Conservation (phyloP, 2,797 vertebrate species). For the Sylvia borin region DNA sequence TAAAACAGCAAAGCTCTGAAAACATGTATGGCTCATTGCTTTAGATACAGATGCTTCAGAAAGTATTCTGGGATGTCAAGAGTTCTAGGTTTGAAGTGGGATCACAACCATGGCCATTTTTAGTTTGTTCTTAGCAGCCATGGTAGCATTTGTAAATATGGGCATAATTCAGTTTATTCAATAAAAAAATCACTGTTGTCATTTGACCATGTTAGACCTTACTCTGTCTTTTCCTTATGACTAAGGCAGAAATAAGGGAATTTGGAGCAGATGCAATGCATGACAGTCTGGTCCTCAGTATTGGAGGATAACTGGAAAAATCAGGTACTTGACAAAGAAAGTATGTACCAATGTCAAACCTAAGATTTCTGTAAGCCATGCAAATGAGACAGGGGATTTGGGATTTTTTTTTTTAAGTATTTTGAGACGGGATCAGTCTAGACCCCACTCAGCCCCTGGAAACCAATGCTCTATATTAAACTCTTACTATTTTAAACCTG, state of each 20-base stretch:
- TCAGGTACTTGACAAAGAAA: background rate
- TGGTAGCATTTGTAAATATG: background rate
- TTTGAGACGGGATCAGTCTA: background rate
- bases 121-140: background rate
- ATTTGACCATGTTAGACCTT: background rate
- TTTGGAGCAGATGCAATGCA: background rate
- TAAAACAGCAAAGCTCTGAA: background rate
- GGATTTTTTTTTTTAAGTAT: too few species aligned
- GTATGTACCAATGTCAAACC: background rate
- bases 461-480: background rate
- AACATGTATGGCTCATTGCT: background rate
- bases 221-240: background rate
- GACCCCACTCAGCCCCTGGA: background rate
- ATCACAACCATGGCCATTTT: background rate
- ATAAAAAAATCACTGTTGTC: background rate
- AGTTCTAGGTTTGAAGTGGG: background rate
- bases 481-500: background rate
- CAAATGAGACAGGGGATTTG: background rate
- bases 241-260: background rate
- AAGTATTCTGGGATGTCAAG: background rate
- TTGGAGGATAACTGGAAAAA: background rate
- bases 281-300: background rate
- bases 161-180: background rate
- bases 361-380: background rate
- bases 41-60: background rate